phyloP scores from a whole-genome alignment of 2,113 vertebrate species.

The Melanotaenia duboulayi region DNA sequence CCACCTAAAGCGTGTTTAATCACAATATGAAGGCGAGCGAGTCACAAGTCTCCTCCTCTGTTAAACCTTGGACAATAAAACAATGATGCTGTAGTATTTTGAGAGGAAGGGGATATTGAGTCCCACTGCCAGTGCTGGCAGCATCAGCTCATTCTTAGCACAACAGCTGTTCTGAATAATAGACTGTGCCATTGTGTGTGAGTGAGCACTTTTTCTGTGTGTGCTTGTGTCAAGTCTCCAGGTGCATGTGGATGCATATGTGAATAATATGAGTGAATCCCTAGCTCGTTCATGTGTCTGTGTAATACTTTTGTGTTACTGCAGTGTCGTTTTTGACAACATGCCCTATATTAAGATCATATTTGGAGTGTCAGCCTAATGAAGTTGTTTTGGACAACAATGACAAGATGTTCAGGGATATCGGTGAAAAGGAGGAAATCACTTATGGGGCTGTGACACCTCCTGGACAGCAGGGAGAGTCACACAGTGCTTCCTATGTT shows the following conservation, averaged over 20 bases:
- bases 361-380: constrained; percentile 36
- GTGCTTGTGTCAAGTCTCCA: constrained; percentile 24
- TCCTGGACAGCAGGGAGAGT: constrained; percentile 46
- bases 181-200: constrained; percentile 21
- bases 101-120: constrained; percentile 77
- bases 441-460: constrained; percentile 46
- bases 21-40: constrained; percentile 34
- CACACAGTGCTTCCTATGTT: constrained; percentile 57
- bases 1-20: constrained; percentile 22
- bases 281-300: constrained; percentile 7
- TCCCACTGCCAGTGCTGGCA: constrained; percentile 72
- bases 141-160: constrained; percentile 65
- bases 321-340: constrained; percentile 39
- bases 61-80: constrained; percentile 75
- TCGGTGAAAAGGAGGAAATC: constrained; percentile 72
- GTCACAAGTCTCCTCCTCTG: constrained; percentile 57
- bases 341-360: constrained; percentile 16
- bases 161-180: constrained; percentile 75
- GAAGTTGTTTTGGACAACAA: constrained; percentile 37
- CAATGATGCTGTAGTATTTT: constrained; percentile 75
- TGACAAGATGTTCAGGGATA: constrained; percentile 52
- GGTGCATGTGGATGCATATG: constrained; percentile 1
- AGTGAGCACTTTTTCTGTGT: constrained; percentile 19
- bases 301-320: constrained; percentile 41
- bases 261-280: neutral